Percentiles rank a stretch among this genome's conserved stretches.
Conservation (phyloP, 2,888 invertebrate species). For the Cephus runcator region DNA sequence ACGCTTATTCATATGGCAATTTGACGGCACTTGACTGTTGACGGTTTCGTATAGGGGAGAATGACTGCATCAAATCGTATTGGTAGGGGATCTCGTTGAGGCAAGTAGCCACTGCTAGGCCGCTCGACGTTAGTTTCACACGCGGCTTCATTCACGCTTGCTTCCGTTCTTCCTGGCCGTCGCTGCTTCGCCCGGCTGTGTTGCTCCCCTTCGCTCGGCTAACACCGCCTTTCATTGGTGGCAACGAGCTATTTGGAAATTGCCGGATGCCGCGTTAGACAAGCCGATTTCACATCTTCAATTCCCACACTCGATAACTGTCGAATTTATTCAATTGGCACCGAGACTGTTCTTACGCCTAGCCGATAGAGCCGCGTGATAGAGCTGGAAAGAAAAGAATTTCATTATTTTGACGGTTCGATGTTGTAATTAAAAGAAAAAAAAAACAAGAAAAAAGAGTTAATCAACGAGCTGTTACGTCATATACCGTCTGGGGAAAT, state of each 20-base stretch:
- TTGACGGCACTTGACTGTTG: neutral
- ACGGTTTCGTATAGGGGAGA: neutral
- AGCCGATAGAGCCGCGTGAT: too few relatives aligned
- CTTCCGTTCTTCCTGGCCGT: conserved; percentile 5
- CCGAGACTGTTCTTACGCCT: too few relatives aligned
- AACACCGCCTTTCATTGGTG: neutral
- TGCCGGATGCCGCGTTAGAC: conserved; percentile 15
- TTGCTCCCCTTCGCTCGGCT: neutral
- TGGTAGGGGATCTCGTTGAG: too few relatives aligned
- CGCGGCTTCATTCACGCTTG: conserved; percentile 3
- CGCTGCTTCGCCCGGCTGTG: neutral
- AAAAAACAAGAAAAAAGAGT: too few relatives aligned
- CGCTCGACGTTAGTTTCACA: neutral
- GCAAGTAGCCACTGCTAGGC: too few relatives aligned
- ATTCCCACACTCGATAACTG: conserved; percentile 8
- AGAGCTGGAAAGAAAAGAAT: accelerated
- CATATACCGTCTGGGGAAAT: too few relatives aligned
- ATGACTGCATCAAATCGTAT: too few relatives aligned
- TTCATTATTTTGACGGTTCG: accelerated
- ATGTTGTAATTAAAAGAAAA: too few relatives aligned
- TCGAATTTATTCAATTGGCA: neutral
- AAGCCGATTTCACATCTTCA: neutral
- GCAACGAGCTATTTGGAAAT: conserved; percentile 20
- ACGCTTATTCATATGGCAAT: too few relatives aligned
- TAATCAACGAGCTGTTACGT: too few relatives aligned